Percentiles rank a stretch among this genome's conserved stretches.
Evolutionary conservation across 2,888 invertebrate species (phyloP).

Genomic region (Stenichneumon culpator): DNA sequence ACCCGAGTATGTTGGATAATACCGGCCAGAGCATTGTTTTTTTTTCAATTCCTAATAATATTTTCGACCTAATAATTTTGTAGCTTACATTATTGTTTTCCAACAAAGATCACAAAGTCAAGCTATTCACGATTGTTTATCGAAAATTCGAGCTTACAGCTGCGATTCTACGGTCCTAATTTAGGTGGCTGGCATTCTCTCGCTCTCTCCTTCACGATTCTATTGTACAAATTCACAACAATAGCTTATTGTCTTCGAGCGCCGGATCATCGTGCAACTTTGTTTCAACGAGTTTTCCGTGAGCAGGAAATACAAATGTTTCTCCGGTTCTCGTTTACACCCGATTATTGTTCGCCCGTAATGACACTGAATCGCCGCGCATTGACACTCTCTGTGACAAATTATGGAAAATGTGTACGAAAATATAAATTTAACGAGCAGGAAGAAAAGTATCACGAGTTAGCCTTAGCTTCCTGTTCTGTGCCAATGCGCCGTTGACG

Average conservation of each 20-base stretch:
- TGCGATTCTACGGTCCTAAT: background rate
- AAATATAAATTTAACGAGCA: background rate
- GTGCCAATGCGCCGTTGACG: background rate
- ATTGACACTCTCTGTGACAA: background rate
- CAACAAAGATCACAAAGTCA: background rate
- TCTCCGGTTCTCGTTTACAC: background rate
- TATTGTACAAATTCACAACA: conserved; percentile 1
- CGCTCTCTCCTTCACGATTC: background rate
- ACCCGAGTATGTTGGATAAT: no score
- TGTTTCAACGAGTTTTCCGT: background rate
- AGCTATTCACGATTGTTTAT: background rate
- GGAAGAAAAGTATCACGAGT: background rate
- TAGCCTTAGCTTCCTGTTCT: background rate
- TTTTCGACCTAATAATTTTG: background rate
- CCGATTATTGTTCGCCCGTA: background rate
- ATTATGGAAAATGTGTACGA: background rate
- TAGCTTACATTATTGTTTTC: background rate
- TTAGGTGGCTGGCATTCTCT: background rate
- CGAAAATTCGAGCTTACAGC: background rate
- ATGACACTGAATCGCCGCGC: background rate
- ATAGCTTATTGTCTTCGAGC: background rate
- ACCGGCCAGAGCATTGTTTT: background rate
- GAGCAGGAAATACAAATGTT: background rate
- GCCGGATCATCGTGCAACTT: background rate
- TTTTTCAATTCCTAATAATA: background rate